phyloP scores from a whole-genome alignment of 2,113 vertebrate genomes.

The Pteropus alecto region DNA sequence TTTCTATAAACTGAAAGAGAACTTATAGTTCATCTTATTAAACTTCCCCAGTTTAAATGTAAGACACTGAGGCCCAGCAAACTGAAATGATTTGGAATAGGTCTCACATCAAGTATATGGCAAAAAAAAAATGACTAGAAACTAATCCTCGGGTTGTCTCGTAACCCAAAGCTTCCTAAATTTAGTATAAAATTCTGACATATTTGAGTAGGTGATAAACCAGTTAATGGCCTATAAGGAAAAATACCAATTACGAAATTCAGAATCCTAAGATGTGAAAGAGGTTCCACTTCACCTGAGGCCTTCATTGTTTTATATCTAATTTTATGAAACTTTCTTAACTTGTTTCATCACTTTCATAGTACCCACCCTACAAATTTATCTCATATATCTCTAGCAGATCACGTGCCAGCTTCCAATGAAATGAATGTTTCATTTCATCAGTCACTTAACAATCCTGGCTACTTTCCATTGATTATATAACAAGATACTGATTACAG shows the following conservation, averaged over 20 bases:
- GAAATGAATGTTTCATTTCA: slow-evolving; percentile 45
- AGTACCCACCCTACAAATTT: background rate
- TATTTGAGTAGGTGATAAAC: background rate
- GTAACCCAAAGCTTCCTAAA: background rate
- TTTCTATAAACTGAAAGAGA: background rate
- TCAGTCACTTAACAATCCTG: slow-evolving; percentile 25
- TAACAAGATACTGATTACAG: slow-evolving; percentile 29
- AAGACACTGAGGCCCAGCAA: background rate
- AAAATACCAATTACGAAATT: background rate
- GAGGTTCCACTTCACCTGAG: background rate
- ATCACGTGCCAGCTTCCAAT: background rate
- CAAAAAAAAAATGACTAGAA: background rate
- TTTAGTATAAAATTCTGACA: background rate
- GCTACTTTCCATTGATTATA: background rate
- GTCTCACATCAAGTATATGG: background rate
- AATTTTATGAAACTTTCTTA: background rate
- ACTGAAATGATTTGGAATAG: background rate
- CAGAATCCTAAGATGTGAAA: background rate
- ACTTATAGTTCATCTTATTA: background rate
- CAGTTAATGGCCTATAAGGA: background rate
- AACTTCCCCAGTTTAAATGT: slow-evolving; percentile 9
- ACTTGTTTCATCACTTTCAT: background rate
- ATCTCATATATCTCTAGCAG: background rate
- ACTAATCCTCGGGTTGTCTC: background rate
- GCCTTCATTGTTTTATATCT: background rate